Percentiles rank a stretch among this genome's conserved stretches.
These are phyloP conservation scores for Pseudomugil gertrudae DNA, from an alignment of 2,797 vertebrate species.

Conservation along the genomic window DNA sequence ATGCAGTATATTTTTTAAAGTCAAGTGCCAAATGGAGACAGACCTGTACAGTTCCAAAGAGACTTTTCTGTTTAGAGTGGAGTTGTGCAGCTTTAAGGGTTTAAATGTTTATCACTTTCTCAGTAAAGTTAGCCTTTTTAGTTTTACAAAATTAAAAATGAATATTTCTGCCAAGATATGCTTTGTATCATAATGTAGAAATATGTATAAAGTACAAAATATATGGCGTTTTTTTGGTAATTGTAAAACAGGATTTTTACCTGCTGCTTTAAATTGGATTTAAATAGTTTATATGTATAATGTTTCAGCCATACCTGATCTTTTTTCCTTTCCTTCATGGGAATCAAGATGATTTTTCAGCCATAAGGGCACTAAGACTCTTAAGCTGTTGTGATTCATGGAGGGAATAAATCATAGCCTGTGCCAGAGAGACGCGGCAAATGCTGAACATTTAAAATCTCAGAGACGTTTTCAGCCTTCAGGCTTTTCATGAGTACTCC, in stretches of 20 bases:
- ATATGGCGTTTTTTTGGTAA: constrained; percentile 57
- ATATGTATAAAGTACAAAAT: constrained; percentile 70
- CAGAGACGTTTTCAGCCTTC: constrained; percentile 60
- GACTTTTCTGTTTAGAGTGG: constrained; percentile 38
- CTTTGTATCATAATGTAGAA: constrained; percentile 76
- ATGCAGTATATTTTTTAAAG: constrained; percentile 77
- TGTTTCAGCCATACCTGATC: constrained; percentile 42
- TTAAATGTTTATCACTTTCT: constrained; percentile 44
- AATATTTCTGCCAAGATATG: constrained; percentile 58
- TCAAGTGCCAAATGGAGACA: constrained; percentile 52
- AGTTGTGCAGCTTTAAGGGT: constrained; percentile 38
- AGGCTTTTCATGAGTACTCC: constrained; percentile 59
- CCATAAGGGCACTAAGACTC: constrained; percentile 67
- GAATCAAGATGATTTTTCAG: constrained; percentile 57
- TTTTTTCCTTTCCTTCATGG: constrained; percentile 29
- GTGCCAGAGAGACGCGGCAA: constrained; percentile 68
- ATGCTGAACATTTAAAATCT: constrained; percentile 69
- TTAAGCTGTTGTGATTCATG: constrained; percentile 72
- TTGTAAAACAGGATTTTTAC: constrained; percentile 62
- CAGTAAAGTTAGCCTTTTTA: constrained; percentile 37
- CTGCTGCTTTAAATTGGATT: constrained; percentile 70
- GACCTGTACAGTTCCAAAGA: constrained; percentile 46
- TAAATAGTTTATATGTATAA: constrained; percentile 56
- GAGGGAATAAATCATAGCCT: constrained; percentile 74
- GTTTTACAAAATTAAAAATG: constrained; percentile 44